phyloP scores from a whole-genome alignment of 2,888 invertebrate genomes.

The Erebia epiphron region DNA sequence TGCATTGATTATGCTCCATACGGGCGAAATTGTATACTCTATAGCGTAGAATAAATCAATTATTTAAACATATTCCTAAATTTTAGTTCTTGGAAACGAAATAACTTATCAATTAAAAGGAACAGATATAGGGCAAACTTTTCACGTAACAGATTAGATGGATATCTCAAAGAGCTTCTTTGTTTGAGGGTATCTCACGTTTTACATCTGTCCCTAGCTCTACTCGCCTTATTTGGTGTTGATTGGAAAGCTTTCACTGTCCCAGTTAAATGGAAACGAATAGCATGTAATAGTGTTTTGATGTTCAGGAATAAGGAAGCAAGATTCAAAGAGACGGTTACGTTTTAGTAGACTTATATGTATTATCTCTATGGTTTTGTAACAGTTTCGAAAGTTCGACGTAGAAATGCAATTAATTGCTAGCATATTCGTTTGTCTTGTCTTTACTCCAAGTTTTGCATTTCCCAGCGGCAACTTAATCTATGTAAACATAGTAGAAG shows the following conservation, averaged over 20 bases:
- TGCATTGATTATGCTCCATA: neutral
- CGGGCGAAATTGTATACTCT: too few species aligned
- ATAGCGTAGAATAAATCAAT: too few species aligned
- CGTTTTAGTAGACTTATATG: slow-evolving; percentile 25
- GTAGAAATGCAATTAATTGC: slow-evolving; percentile 9
- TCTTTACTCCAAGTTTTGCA: neutral
- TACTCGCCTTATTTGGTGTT: slow-evolving; percentile 56
- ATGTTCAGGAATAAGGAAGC: slow-evolving; percentile 39
- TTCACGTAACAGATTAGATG: slow-evolving; percentile 30
- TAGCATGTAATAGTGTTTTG: slow-evolving; percentile 30
- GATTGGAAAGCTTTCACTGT: slow-evolving; percentile 57
- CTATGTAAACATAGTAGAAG: too few species aligned
- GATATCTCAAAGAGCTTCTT: slow-evolving; percentile 39
- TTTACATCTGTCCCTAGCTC: slow-evolving; percentile 54
- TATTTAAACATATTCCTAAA: too few species aligned
- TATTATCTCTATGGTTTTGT: slow-evolving; percentile 31
- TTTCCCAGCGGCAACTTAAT: neutral
- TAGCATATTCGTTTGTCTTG: neutral
- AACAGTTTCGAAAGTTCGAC: slow-evolving; percentile 25
- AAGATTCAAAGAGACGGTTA: slow-evolving; percentile 27
- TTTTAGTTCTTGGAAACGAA: neutral
- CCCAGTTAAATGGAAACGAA: slow-evolving; percentile 38
- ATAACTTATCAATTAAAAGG: neutral
- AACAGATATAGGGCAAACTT: neutral
- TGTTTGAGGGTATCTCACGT: slow-evolving; percentile 50